Percentiles rank a stretch among this genome's conserved stretches.
phyloP scores from a whole-genome alignment of 2,888 invertebrate genomes.

The Ferdinandea cuprea region DNA sequence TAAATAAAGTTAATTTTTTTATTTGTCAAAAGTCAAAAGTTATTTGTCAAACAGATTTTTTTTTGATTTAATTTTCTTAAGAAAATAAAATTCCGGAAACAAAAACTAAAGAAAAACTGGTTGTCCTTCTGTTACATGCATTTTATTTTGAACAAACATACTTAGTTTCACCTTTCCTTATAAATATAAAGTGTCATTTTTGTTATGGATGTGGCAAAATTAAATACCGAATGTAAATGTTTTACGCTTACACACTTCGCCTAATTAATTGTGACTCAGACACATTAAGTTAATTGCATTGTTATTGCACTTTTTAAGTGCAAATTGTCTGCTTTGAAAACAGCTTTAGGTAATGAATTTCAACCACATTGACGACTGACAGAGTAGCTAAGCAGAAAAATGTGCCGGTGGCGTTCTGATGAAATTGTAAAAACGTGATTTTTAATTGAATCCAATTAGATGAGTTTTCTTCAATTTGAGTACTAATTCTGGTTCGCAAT shows the following conservation, averaged over 20 bases:
- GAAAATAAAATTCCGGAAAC: too few species aligned
- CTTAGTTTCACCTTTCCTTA: too few species aligned
- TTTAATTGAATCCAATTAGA: background rate
- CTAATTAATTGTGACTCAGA: background rate
- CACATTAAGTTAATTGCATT: background rate
- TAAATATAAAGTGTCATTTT: too few species aligned
- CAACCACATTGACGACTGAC: background rate
- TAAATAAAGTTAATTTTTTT: too few species aligned
- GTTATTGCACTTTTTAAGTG: background rate
- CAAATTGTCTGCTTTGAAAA: background rate
- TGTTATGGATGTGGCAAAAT: too few species aligned
- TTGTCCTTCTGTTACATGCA: too few species aligned
- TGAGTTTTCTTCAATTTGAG: background rate
- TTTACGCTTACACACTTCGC: too few species aligned
- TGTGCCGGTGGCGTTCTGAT: background rate
- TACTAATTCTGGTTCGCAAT: background rate
- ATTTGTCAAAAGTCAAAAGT: too few species aligned
- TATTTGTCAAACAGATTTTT: too few species aligned
- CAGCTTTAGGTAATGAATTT: background rate
- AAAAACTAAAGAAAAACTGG: too few species aligned
- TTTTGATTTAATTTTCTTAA: too few species aligned
- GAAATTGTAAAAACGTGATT: background rate
- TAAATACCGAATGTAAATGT: background rate
- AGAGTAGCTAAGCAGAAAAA: background rate
- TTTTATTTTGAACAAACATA: too few species aligned